Evolutionary conservation across 30 jellyfish, hydroid and myxozoan species (phyloP).

Genomic region (Turritopsis rubra): DNA sequence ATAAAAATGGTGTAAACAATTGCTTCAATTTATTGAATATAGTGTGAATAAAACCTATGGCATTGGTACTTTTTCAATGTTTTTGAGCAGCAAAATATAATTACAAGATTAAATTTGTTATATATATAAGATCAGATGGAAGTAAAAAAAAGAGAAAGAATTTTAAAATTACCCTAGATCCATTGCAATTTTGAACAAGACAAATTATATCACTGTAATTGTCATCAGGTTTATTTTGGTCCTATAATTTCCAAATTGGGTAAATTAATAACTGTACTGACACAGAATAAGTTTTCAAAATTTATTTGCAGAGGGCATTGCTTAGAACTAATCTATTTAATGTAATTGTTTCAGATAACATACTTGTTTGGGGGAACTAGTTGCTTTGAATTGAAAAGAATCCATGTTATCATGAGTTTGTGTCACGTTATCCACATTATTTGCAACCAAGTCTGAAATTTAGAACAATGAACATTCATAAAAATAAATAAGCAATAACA

Average conservation of each 20-base stretch:
- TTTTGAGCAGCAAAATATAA: too few species aligned
- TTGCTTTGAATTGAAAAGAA: not conserved
- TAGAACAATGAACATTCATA: not conserved
- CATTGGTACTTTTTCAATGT: too few species aligned
- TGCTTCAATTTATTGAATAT: not conserved
- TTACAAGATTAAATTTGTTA: too few species aligned
- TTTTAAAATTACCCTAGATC: conserved; percentile 14
- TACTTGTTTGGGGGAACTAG: not conserved
- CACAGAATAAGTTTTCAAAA: not conserved
- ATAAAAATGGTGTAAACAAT: not conserved
- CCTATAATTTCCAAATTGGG: not conserved
- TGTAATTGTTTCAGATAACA: too few species aligned
- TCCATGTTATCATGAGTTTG: conserved; percentile 25
- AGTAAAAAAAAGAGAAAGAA: not conserved
- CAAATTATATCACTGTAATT: conserved; percentile 14
- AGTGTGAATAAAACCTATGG: too few species aligned
- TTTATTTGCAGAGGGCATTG: not conserved
- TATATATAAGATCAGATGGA: not conserved
- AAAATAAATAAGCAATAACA: too few species aligned
- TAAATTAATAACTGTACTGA: too few species aligned
- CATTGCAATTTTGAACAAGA: conserved; percentile 7
- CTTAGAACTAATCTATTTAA: too few species aligned
- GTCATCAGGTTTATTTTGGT: conserved; percentile 4
- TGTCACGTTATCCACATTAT: conserved; percentile 7
- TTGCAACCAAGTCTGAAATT: conserved; percentile 34